Evolutionary conservation across 2,113 vertebrate species (phyloP), one percentile per base, ranked within the genome.

Genomic region (Jaculus jaculus): DNA sequence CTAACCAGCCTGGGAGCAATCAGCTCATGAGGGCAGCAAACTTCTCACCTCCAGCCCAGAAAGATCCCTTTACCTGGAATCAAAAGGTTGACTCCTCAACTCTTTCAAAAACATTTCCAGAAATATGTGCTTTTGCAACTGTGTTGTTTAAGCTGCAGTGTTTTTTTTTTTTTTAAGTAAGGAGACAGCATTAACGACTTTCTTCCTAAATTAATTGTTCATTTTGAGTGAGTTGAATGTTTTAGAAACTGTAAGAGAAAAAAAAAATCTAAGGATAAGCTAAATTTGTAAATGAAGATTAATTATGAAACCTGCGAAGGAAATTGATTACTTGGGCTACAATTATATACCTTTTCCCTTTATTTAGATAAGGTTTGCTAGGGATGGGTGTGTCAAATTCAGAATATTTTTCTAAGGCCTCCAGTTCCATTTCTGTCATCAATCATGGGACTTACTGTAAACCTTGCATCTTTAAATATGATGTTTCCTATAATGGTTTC

Each of bases 161-260:
- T 80, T 82, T 24, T 73, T 65, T 80, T 82, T 24, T 78, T 87
- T 68, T 61, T 83, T 30, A 28, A 89, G 21, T 37, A 66, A 93
- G 74, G 47, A 54, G 66, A 71, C 91, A 92, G 86, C 47, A 69
- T 69, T 61, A 34, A 92, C 86, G 78, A 80, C 61, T 75, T 89
- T 88, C 63, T 94, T 92, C 87, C 73, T 96, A 96, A 95, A 95
- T 96, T 95, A 95, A 93, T 92, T 89, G 91, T 93, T 97, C 84
- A 72, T 72, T 95, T 92, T 92, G 11, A 11, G 68, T 91, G 85
- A 95, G 87, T 37, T 89, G 78, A 85, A 82, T 90, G 66, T 83
- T 88, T 93, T 39, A 94, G 79, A 89, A 94, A 93, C 89, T 58
- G 16, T 79, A 89, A 91, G 54, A 54, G 54, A 93, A 34, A 90